Conservation (phyloP, 2,797 vertebrate genomes). For the Megaceryle alcyon region DNA sequence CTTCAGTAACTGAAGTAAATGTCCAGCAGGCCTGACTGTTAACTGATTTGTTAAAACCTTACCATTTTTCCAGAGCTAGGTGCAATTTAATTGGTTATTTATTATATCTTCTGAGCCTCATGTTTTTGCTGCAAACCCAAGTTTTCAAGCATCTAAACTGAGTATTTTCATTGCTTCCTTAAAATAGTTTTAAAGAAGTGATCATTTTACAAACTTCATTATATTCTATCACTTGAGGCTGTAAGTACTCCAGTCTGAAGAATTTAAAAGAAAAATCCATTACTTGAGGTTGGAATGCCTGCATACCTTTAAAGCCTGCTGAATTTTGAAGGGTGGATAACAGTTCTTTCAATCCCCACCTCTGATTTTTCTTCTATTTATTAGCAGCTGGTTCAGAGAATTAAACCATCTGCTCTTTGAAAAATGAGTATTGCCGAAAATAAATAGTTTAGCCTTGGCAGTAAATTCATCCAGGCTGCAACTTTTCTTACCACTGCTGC, state of each 20-base stretch:
- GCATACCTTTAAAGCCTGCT: background rate
- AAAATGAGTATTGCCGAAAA: conserved; percentile 39
- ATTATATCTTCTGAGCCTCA: background rate
- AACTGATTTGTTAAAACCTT: background rate
- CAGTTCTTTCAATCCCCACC: background rate
- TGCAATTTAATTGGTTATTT: background rate
- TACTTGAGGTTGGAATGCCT: background rate
- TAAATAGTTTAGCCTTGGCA: conserved; percentile 46
- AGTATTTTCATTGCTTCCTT: background rate
- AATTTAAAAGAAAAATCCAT: background rate
- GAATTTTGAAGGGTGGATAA: background rate
- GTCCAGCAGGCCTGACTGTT: background rate
- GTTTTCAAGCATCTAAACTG: background rate
- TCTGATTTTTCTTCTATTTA: conserved; percentile 45
- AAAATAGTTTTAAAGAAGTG: background rate
- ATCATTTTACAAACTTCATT: background rate
- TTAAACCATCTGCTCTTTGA: conserved; percentile 65
- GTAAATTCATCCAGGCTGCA: conserved; percentile 49
- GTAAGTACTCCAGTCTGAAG: background rate
- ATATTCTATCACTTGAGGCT: background rate
- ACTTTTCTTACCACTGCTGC: conserved; percentile 31
- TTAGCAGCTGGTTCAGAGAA: conserved; percentile 53
- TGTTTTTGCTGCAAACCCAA: background rate
- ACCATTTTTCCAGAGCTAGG: background rate
- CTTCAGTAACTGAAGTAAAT: background rate